phyloP scores from a whole-genome alignment of 2,113 vertebrate genomes.

The Pantherophis guttatus region DNA sequence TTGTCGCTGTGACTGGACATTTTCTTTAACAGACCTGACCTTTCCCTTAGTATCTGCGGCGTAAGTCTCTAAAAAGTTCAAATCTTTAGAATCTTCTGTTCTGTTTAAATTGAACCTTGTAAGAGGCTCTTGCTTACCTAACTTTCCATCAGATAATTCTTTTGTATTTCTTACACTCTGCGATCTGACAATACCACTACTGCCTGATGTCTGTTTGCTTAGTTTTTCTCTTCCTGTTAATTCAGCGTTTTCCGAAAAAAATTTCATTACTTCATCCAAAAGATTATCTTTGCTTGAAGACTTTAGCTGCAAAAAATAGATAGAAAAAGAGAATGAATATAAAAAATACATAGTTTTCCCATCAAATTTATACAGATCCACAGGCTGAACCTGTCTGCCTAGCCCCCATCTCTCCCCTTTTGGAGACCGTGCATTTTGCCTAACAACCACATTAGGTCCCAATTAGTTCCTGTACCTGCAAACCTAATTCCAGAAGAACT shows the following conservation, averaged over 20 bases:
- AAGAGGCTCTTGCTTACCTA: constrained; percentile 66
- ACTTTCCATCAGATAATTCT: constrained; percentile 69
- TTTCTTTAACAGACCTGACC: constrained; percentile 78
- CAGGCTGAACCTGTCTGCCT: neutral
- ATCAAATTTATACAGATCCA: neutral
- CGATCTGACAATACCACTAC: constrained; percentile 82
- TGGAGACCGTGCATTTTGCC: neutral
- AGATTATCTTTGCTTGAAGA: constrained; percentile 89
- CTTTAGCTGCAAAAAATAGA: constrained; percentile 65
- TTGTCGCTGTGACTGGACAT: constrained; percentile 75
- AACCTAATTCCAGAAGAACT: neutral
- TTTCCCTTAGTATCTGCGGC: constrained; percentile 74
- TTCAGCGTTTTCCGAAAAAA: constrained; percentile 79
- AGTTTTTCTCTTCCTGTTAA: constrained; percentile 76
- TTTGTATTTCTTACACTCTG: constrained; percentile 78
- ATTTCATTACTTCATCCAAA: constrained; percentile 86
- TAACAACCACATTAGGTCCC: neutral
- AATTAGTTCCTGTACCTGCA: neutral
- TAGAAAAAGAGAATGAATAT: neutral
- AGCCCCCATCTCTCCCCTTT: neutral
- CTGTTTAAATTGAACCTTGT: constrained; percentile 75
- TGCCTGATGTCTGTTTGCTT: constrained; percentile 51
- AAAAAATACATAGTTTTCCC: neutral
- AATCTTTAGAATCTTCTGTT: constrained; percentile 80
- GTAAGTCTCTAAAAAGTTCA: constrained; percentile 74